A percentile compares a stretch with the other conserved stretches of the same genome.
phyloP scores from a whole-genome alignment of 2,113 vertebrate genomes.

The Trichechus manatus region DNA sequence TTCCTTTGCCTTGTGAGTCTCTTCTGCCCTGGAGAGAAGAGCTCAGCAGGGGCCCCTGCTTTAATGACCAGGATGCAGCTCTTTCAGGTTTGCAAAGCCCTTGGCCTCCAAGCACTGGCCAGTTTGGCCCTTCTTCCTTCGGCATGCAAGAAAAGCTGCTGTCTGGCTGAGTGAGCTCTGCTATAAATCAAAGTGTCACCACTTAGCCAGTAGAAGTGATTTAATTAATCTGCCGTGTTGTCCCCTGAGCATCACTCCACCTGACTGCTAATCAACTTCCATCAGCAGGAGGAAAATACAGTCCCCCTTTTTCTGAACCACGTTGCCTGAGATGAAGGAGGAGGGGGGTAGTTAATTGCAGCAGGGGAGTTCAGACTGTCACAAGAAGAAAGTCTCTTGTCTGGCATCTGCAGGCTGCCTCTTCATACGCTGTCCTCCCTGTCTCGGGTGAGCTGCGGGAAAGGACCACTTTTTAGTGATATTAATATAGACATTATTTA shows the following conservation, averaged over 20 bases:
- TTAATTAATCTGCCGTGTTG: constrained; percentile 88
- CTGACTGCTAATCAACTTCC: constrained; percentile 90
- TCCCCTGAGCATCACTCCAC: constrained; percentile 86
- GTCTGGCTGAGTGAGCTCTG: constrained; percentile 86
- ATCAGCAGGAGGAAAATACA: constrained; percentile 84
- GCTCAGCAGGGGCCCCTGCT: neutral
- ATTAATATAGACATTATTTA: constrained; percentile 83
- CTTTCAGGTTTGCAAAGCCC: constrained; percentile 53
- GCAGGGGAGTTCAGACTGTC: constrained; percentile 79
- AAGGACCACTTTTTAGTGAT: constrained; percentile 44
- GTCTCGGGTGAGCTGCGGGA: constrained; percentile 68
- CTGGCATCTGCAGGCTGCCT: constrained; percentile 76
- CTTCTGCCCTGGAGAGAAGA: neutral
- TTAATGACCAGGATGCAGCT: constrained; percentile 10
- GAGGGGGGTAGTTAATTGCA: constrained; percentile 81
- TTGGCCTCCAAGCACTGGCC: constrained; percentile 78
- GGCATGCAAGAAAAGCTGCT: constrained; percentile 84
- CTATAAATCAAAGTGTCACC: constrained; percentile 91
- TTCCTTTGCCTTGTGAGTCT: neutral
- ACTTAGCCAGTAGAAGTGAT: constrained; percentile 90
- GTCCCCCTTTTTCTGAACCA: constrained; percentile 63
- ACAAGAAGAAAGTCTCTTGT: constrained; percentile 76
- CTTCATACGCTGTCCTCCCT: constrained; percentile 53
- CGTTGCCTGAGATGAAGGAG: constrained; percentile 77
- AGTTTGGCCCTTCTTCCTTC: constrained; percentile 80